Evolutionary conservation across 2,113 vertebrate species (phyloP).

Genomic region (Elgaria multicarinata): DNA sequence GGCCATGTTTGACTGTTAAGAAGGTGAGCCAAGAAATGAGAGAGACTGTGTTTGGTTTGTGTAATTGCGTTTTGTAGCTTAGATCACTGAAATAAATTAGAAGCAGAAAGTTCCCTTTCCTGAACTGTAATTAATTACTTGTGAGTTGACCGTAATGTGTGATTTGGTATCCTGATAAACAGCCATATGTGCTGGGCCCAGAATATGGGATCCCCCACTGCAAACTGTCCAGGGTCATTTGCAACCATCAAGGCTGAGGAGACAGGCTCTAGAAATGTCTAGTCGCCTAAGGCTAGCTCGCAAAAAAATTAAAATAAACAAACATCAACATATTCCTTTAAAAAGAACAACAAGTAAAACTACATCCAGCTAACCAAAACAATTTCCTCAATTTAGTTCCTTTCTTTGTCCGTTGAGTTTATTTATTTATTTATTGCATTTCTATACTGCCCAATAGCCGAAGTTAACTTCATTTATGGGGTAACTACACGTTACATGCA

Average conservation of each 20-base stretch:
- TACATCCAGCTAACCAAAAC: neutral
- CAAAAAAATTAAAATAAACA: neutral
- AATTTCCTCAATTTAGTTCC: conserved; percentile 23
- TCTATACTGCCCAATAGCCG: too few species aligned
- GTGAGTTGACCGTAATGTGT: conserved; percentile 24
- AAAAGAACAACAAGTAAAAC: conserved; percentile 10
- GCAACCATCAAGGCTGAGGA: conserved; percentile 6
- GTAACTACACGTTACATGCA: neutral
- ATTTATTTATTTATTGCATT: too few species aligned
- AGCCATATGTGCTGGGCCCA: conserved; percentile 22
- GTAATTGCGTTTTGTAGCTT: conserved; percentile 9
- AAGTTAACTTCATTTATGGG: neutral
- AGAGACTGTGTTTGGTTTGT: neutral
- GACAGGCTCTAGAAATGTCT: neutral
- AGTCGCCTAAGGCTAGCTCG: conserved; percentile 1
- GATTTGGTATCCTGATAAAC: conserved; percentile 13
- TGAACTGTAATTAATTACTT: neutral
- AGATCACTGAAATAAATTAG: conserved; percentile 24
- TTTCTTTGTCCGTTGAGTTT: conserved; percentile 6
- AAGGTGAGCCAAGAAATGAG: neutral
- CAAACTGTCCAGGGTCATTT: conserved; percentile 23
- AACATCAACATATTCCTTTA: neutral
- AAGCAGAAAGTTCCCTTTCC: conserved; percentile 43
- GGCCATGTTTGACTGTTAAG: fast-evolving
- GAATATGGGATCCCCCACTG: neutral